phyloP scores from a whole-genome alignment of 1,140 invertebrate species.

The Littorina saxatilis region DNA sequence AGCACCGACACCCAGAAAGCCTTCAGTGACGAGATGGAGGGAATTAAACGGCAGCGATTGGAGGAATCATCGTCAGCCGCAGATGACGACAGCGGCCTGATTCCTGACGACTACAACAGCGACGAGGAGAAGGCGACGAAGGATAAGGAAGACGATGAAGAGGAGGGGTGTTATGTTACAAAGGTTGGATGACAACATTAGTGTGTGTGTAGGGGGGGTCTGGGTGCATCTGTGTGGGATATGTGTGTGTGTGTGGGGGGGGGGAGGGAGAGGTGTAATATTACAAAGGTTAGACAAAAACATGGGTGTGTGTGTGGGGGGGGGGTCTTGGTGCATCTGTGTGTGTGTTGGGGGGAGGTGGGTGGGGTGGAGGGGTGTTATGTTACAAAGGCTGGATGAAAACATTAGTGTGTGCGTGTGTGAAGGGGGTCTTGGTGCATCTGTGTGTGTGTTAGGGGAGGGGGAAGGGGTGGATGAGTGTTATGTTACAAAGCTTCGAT shows the following conservation, averaged over 20 bases:
- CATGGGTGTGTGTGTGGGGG: too few species aligned
- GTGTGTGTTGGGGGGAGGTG: neutral
- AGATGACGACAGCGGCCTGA: conserved; percentile 73
- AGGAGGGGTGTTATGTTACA: conserved; percentile 77
- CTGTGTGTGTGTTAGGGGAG: too few species aligned
- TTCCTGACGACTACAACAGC: conserved; percentile 77
- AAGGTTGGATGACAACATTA: conserved; percentile 56
- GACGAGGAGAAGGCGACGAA: conserved; percentile 76
- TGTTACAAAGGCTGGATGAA: too few species aligned
- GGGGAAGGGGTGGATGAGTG: too few species aligned
- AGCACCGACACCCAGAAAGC: conserved; percentile 68
- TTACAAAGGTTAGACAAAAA: too few species aligned
- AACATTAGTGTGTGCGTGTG: too few species aligned
- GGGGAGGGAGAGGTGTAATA: neutral
- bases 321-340: neutral
- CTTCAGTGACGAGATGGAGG: conserved; percentile 61
- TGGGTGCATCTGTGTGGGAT: too few species aligned
- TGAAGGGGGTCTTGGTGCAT: neutral
- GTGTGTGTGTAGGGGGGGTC: too few species aligned
- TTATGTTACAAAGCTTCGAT: too few species aligned
- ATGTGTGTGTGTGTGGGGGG: neutral
- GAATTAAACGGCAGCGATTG: conserved; percentile 50
- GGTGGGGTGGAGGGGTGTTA: neutral
- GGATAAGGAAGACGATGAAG: conserved; percentile 60
- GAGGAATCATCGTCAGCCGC: conserved; percentile 43